Evolutionary conservation across 2,113 vertebrate species (phyloP).

Genomic region (Lamprotornis superbus): DNA sequence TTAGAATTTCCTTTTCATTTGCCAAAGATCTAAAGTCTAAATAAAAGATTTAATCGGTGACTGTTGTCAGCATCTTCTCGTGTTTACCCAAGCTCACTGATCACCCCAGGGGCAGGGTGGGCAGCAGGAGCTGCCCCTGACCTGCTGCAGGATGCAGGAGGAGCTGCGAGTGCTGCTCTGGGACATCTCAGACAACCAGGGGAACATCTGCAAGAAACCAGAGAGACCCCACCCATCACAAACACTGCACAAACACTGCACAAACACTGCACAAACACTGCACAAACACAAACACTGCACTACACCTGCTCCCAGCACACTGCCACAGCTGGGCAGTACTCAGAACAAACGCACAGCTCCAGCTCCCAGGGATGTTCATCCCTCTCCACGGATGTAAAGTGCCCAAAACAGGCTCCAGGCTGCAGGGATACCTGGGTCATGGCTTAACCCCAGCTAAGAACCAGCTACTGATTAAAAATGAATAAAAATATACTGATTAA

Average conservation of each 20-base stretch:
- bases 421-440: accelerated
- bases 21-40: neutral
- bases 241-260: no score
- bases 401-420: accelerated
- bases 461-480: no score
- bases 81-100: neutral
- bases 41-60: accelerated
- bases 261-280: neutral
- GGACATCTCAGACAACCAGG: conserved; percentile 72
- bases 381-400: no score
- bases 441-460: neutral
- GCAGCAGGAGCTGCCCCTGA: neutral
- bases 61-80: accelerated
- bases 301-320: accelerated
- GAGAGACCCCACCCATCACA: no score
- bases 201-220: conserved; percentile 74
- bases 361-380: neutral
- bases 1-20: neutral
- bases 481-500: no score
- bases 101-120: neutral
- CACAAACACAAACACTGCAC: no score
- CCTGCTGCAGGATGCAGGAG: conserved; percentile 67
- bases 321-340: neutral
- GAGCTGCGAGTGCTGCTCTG: neutral
- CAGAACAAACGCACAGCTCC: neutral